Evolutionary conservation across 2,113 vertebrate species (phyloP).

Genomic region (Laticauda laticaudata): DNA sequence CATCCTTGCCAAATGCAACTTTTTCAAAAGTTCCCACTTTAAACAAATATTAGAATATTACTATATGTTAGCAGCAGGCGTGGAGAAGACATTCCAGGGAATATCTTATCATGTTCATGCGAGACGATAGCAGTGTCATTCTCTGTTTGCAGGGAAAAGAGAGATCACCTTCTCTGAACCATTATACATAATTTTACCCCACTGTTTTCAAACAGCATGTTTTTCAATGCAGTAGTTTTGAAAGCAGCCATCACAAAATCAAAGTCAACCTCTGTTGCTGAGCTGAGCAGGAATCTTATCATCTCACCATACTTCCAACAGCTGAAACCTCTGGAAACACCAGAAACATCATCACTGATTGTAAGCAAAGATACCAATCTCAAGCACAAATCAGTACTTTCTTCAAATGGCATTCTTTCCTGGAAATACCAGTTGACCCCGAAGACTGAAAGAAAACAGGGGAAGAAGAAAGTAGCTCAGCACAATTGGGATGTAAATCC

Average conservation of each 20-base stretch:
- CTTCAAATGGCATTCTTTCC: constrained; percentile 23
- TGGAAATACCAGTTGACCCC: constrained; percentile 27
- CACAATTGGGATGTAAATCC: constrained; percentile 42
- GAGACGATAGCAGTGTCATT: background rate
- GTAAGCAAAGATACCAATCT: constrained; percentile 3
- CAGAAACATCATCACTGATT: constrained; percentile 30
- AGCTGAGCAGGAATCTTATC: constrained; percentile 1
- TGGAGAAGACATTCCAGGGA: background rate
- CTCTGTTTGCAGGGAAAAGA: background rate
- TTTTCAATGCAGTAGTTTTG: constrained; percentile 30
- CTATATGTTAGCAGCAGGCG: background rate
- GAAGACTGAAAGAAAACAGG: constrained; percentile 43
- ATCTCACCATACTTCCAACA: constrained; percentile 5
- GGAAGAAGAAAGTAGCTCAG: constrained; percentile 37
- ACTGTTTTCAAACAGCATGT: background rate
- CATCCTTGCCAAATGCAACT: background rate
- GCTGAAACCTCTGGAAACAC: constrained; percentile 24
- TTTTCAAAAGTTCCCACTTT: background rate
- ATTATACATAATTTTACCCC: constrained; percentile 3
- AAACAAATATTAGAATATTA: background rate
- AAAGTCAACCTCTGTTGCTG: constrained; percentile 17
- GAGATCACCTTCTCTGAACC: background rate
- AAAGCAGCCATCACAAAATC: constrained; percentile 34
- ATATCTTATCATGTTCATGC: constrained; percentile 12
- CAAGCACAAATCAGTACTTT: background rate